Base-by-base conservation (phyloP, 2,113 vertebrate genomes). In the Dromiciops gliroides region DNA sequence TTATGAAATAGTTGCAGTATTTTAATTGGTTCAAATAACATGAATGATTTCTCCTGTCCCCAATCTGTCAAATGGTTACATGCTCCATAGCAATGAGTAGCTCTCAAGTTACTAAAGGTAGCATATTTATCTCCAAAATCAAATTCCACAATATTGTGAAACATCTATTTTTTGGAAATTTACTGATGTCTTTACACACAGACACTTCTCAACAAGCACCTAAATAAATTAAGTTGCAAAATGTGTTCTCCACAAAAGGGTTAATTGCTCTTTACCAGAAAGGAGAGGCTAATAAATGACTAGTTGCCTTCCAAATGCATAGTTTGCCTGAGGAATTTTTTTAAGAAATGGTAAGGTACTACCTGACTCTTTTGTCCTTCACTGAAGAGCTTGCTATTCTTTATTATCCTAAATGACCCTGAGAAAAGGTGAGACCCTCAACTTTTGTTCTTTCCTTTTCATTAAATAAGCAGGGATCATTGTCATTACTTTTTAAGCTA, bases 1-100 rank as follows among this genome's bases (percentile, higher is more conserved):
- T 52, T 52, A 52, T 67, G n/a, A 67, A 19, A 90, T 1, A 91
- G 11, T 89, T 14, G 47, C 88, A 3, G 48, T 48, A 93, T 28
- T 75, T 95, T 90, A 90, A 50, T 44, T 95, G 44, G 44, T 47
- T 89, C 31, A 50, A 91, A 91, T 51, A 91, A 52, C 47, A 92
- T 89, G 88, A 51, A 91, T 0, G 16, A 2, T 75, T 90, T 93
- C 48, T 67, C 4, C 37, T 19, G 4, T 37, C n/a, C n/a, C n/a
- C n/a, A n/a, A n/a, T 60, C 89, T 95, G n/a, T 91, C 89, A 56
- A 91, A 75, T 48, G 50, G 26, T 11, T 91, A n/a, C 89, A 44
- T 48, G 9, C 26, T 48, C 89, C 23, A 26, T 1, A 24, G 53
- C 89, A n/a, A 31, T 50, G 88, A 96, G 53, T 5, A 89, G n/a